phyloP scores from a whole-genome alignment of 2,888 invertebrate genomes.

The Catocala fraxini region DNA sequence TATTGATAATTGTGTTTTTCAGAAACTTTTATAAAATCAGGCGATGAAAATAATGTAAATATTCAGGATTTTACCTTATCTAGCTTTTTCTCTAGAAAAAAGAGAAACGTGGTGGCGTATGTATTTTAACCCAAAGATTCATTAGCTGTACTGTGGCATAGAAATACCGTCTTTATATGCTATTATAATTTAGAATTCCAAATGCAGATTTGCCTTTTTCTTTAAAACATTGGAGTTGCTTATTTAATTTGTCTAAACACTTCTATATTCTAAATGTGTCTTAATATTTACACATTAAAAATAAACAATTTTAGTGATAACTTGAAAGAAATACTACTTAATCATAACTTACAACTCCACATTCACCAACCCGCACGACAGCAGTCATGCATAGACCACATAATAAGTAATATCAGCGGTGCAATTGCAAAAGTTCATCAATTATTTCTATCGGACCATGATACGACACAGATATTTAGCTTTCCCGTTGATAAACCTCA shows the following conservation, averaged over 20 bases:
- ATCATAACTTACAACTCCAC: background rate
- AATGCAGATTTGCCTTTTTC: background rate
- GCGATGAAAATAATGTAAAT: background rate
- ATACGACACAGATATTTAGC: constrained; percentile 8
- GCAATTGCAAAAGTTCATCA: background rate
- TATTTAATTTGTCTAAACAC: background rate
- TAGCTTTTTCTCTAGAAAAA: background rate
- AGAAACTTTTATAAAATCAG: background rate
- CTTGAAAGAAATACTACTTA: background rate
- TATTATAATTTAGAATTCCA: background rate
- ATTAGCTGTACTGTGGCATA: background rate
- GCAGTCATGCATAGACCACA: constrained; percentile 13
- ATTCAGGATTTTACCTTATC: background rate
- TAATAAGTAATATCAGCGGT: constrained; percentile 5
- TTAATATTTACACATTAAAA: constrained; percentile 1
- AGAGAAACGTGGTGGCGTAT: background rate
- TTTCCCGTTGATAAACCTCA: background rate
- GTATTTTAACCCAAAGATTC: background rate
- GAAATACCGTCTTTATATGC: background rate
- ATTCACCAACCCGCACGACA: background rate
- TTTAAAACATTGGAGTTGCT: background rate
- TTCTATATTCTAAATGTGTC: background rate
- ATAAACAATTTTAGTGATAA: background rate
- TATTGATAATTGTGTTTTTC: background rate
- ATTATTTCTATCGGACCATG: constrained; percentile 12